Conservation (phyloP, 92 coral and sea anemone species). For the Plumapathes pennacea region DNA sequence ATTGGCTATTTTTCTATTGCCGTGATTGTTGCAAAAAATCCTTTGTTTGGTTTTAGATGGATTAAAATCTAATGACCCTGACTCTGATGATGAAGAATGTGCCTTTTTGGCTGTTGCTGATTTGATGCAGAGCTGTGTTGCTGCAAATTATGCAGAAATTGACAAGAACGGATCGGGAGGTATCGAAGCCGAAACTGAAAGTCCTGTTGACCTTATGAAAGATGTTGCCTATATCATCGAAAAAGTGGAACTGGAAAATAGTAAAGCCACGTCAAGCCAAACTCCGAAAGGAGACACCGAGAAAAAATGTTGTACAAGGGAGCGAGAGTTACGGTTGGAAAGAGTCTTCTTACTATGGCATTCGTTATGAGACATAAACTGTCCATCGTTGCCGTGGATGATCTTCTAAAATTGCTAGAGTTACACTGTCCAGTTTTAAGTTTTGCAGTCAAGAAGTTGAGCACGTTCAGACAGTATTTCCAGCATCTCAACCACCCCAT, state of each 20-base stretch:
- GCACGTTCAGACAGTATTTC: constrained; percentile 19
- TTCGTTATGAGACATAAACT: constrained; percentile 26
- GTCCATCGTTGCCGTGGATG: constrained; percentile 36
- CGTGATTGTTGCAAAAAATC: too few species aligned
- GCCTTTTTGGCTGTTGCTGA: too few species aligned
- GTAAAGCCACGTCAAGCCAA: neutral
- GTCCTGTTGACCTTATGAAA: neutral
- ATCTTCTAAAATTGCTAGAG: constrained; percentile 24
- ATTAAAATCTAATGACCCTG: too few species aligned
- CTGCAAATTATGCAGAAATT: too few species aligned
- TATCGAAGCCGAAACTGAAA: neutral
- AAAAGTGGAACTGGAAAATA: constrained; percentile 16
- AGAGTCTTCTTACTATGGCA: constrained; percentile 37
- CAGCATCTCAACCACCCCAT: constrained; percentile 29
- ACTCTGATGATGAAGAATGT: too few species aligned
- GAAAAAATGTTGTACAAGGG: constrained; percentile 16
- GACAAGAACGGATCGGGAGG: too few species aligned
- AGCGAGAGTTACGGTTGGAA: constrained; percentile 30
- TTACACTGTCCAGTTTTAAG: constrained; percentile 29
- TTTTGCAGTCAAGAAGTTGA: constrained; percentile 17
- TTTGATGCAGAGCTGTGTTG: too few species aligned
- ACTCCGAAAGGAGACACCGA: neutral
- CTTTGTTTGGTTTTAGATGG: too few species aligned
- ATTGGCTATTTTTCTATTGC: too few species aligned
- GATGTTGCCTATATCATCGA: constrained; percentile 24